A percentile compares a stretch with the other conserved stretches of the same genome.
phyloP scores from a whole-genome alignment of 2,797 vertebrate genomes.

The Pangasius sanitwongsei region DNA sequence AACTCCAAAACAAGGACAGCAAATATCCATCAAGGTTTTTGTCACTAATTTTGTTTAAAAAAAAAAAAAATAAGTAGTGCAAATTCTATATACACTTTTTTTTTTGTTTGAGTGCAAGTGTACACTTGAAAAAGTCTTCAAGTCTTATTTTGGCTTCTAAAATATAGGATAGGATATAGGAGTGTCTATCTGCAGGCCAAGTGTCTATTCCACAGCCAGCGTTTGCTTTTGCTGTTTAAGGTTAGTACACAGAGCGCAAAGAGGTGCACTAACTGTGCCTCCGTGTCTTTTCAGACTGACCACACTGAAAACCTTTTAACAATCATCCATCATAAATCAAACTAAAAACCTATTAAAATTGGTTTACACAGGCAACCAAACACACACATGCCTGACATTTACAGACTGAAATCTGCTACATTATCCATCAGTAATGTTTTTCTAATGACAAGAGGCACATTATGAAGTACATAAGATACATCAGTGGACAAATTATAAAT shows the following conservation, averaged over 20 bases:
- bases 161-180: neutral
- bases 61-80: neutral
- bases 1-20: neutral
- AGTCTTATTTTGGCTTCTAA: neutral
- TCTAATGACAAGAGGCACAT: neutral
- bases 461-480: neutral
- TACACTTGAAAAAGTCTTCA: neutral
- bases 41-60: neutral
- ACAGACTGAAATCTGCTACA: neutral
- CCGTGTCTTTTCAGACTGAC: neutral
- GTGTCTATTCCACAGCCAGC: neutral
- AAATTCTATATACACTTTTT: neutral
- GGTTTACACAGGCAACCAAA: neutral
- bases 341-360: constrained; percentile 3
- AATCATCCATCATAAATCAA: neutral
- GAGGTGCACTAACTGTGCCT: neutral
- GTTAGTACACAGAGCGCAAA: neutral
- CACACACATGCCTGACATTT: neutral
- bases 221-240: neutral
- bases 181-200: neutral
- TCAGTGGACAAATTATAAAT: neutral
- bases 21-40: neutral
- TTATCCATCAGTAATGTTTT: neutral
- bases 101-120: neutral
- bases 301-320: neutral